Conservation (phyloP, 2,888 invertebrate species). For the Stenolophus ochropezus region DNA sequence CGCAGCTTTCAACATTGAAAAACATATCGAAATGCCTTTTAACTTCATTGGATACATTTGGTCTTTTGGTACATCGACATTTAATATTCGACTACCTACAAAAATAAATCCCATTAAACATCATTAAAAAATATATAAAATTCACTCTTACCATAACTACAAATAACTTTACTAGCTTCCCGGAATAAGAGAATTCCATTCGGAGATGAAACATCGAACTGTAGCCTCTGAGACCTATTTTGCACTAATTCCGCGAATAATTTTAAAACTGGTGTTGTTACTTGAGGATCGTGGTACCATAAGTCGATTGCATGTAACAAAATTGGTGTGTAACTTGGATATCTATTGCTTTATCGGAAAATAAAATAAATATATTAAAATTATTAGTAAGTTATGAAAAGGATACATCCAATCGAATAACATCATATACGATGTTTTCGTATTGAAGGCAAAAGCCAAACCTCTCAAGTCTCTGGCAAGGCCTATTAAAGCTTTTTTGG, state of each 20-base stretch:
- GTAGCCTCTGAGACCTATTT: constrained; percentile 96
- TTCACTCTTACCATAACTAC: constrained; percentile 91
- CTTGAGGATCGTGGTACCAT: constrained; percentile 94
- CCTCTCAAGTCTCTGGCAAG: constrained; percentile 95
- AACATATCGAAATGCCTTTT: constrained; percentile 97
- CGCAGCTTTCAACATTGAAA: constrained; percentile 96
- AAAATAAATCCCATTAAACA: constrained; percentile 60
- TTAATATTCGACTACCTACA: constrained; percentile 90
- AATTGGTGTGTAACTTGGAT: constrained; percentile 95
- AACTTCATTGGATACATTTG: constrained; percentile 94
- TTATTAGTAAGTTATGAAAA: constrained; percentile 64
- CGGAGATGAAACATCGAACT: constrained; percentile 98
- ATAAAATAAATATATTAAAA: constrained; percentile 28
- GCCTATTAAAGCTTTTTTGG: constrained; percentile 95
- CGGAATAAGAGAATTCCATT: constrained; percentile 97
- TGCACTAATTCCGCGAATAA: constrained; percentile 96
- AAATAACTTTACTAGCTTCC: constrained; percentile 97
- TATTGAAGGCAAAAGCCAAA: constrained; percentile 95
- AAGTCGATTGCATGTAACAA: constrained; percentile 93
- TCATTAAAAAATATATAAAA: constrained; percentile 5
- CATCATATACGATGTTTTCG: constrained; percentile 98
- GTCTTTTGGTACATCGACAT: constrained; percentile 93
- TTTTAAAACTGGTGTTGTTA: constrained; percentile 96
- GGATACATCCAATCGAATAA: constrained; percentile 99
- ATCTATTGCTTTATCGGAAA: constrained; percentile 75